Evolutionary conservation across 1,140 invertebrate species (phyloP), one percentile per base, ranked within the genome.

Genomic region (Catajapyx aquilonaris): DNA sequence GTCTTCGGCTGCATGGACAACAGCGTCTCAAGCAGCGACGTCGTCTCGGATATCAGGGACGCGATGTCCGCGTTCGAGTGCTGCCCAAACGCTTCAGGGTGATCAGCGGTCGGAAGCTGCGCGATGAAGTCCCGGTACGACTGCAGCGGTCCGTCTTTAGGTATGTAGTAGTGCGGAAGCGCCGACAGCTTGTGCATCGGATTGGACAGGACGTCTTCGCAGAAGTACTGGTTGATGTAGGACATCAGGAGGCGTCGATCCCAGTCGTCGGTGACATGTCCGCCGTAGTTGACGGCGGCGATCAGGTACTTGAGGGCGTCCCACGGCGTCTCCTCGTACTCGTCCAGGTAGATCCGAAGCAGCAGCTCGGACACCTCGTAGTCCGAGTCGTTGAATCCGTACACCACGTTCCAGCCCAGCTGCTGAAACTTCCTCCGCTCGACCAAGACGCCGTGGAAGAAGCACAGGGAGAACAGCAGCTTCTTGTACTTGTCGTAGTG

Each of bases 201-300:
- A 41, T 13, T 9, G 13, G 10, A 7, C 17, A 9, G 16, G 1
- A 68, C 64, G 23, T 75, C 69, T 10, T 79, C 74, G 42, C 65
- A 72, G 57, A 84, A 84, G 60, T 68, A 80, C 49, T 81, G 72
- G 49, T 76, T 71, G 35, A 84, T 76, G 51, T 87, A 87, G 1
- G 78, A 80, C 38, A 69, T 64, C 13, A 87, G 46, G 15, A 91
- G 62, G 11, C 79, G 59, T 45, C 84, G 68, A 59, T 91, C 87
- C 83, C 84, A 91, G 54, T 91, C 83, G 52, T 93, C 85, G 3
- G 86, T 90, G 37, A 93, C 85, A 56, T 91, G 86, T 1, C 87
- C 86, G 15, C 86, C 86, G 48, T 93, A 91, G 67, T 84, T 88
- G 43, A 91, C 83, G 47, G 81, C 85, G 3, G 84, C 84, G 54